A percentile compares a stretch with the other conserved stretches of the same genome.
These are phyloP conservation scores for Odontothrips loti DNA, from an alignment of 2,888 invertebrate species.

Conservation along the genomic window DNA sequence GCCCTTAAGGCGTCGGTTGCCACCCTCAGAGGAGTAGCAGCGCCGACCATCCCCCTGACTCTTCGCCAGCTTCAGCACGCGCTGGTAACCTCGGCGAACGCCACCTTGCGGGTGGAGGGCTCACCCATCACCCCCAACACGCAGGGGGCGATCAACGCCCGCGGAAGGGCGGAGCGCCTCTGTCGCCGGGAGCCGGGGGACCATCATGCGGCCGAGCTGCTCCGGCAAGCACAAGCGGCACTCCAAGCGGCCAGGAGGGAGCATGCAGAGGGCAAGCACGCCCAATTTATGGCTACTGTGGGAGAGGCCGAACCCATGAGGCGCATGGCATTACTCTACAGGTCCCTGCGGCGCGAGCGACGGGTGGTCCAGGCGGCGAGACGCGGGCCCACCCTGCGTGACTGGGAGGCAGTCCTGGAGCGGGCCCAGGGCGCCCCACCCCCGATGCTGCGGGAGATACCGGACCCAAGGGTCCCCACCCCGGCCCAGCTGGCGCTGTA, in stretches of 20 bases:
- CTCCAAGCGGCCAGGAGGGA: background rate
- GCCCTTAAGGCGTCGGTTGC: too few relatives aligned
- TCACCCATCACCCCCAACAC: too few relatives aligned
- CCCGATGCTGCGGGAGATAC: background rate
- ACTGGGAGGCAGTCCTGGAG: background rate
- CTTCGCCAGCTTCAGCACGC: too few relatives aligned
- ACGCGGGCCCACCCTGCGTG: background rate
- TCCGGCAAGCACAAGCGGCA: background rate
- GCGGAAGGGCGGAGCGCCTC: too few relatives aligned
- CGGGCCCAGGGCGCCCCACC: background rate
- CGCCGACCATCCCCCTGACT: too few relatives aligned
- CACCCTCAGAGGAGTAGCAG: too few relatives aligned
- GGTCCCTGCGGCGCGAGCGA: background rate
- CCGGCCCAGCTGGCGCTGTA: background rate
- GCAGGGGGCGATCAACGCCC: too few relatives aligned
- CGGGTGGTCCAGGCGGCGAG: background rate
- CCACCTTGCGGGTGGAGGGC: too few relatives aligned
- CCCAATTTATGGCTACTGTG: background rate
- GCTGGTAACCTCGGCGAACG: too few relatives aligned
- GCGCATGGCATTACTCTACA: background rate
- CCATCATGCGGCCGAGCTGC: background rate
- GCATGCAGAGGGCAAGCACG: background rate
- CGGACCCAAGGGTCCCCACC: background rate
- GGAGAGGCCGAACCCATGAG: background rate
- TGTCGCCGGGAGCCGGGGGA: background rate